These are phyloP conservation scores for Hydraecia micacea DNA, from an alignment of 2,888 invertebrate species.

Conservation along the genomic window DNA sequence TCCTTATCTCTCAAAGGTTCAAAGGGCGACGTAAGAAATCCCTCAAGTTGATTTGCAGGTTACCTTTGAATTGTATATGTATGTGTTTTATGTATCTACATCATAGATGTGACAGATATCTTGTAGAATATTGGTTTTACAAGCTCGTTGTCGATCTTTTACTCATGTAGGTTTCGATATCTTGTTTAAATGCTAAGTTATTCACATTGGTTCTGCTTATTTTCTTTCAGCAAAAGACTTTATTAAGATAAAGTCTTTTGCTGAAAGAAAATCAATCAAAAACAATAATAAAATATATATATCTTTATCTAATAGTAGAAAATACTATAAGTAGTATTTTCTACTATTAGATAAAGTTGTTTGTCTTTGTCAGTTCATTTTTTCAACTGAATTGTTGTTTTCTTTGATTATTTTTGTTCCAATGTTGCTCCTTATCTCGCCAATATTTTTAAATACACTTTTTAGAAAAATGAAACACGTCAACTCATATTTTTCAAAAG, in stretches of 20 bases:
- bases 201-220: background rate
- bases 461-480: background rate
- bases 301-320: too few relatives aligned
- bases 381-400: background rate
- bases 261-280: too few relatives aligned
- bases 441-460: background rate
- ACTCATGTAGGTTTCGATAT: background rate
- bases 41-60: conserved; percentile 58
- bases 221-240: background rate
- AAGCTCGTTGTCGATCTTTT: background rate
- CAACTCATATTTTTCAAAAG: conserved; percentile 8
- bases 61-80: conserved; percentile 41
- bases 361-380: background rate
- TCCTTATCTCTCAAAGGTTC: conserved; percentile 60
- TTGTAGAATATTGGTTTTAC: conserved; percentile 14
- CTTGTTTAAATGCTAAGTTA: background rate
- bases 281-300: too few relatives aligned
- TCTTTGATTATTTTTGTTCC: background rate
- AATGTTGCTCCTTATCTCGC: background rate
- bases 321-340: background rate
- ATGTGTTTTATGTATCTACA: background rate
- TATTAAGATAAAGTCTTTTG: too few relatives aligned
- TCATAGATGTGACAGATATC: conserved; percentile 2
- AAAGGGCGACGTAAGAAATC: conserved; percentile 56
- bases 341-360: background rate